Base-by-base conservation (phyloP, 1,140 invertebrate species). In the Drosophila takahashii region DNA sequence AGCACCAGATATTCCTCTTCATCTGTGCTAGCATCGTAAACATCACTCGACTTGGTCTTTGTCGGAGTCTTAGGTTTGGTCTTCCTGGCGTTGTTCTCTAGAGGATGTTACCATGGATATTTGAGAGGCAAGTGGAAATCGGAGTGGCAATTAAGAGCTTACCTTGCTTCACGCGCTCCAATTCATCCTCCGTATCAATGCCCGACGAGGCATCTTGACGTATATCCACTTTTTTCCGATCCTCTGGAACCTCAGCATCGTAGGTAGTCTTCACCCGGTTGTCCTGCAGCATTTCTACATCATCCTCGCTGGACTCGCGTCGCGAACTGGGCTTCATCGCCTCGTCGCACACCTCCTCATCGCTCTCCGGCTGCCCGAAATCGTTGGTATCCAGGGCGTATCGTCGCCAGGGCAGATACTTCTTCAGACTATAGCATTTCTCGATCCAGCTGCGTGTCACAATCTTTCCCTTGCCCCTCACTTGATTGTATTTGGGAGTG, bases 401-500 rank as follows among this genome's bases (percentile, higher is more conserved):
- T 89, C 94, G 93, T 81, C 95, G 94, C 96, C 96, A 97, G 8
- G 96, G 95, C 27, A 96, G 91, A 61, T 94, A 92, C 85, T 94
- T 95, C 65, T 94, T 94, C 50, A 94, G 90, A 50, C 90, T 92
- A 89, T 94, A 92, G 84, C 95, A 96, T 53, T 96, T 94, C 59
- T 94, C 93, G 52, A 98, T 93, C 97, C 97, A 98, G 26, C 95
- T 92, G 76, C 95, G 95, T 15, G 92, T 95, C 1, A 97, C 95
- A 80, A 97, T 96, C 92, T 94, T 95, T 16, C 94, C 95, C 79
- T 93, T 93, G 2, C 94, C 95, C 81, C 93, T 93, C 0, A 97
- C 96, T 92, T 96, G 94, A 54, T 94, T 94, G 89, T 96, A 97
- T 91, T 98, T 98, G 11, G 97, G 97, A 26, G 97, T 98, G 90